A percentile compares a stretch with the other conserved stretches of the same genome.
These are phyloP conservation scores for Thunnus albacares DNA, from an alignment of 2,797 vertebrate species.

Conservation along the genomic window DNA sequence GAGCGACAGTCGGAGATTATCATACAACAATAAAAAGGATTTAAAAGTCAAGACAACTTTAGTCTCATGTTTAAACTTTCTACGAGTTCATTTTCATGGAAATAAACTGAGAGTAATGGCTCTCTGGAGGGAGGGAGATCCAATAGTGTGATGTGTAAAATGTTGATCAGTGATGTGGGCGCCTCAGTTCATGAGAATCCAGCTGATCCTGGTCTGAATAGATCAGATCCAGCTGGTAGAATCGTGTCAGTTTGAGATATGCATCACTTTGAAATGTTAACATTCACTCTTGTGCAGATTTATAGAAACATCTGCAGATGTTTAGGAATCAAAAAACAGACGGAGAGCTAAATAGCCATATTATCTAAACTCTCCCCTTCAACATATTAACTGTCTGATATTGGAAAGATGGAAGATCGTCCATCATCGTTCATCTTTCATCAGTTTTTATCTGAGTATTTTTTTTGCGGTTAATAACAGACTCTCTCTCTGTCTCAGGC, in stretches of 20 bases:
- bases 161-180: no score
- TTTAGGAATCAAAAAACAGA: conserved; percentile 19
- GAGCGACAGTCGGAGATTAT: no score
- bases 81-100: no score
- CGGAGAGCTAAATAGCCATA: not conserved
- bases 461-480: not conserved
- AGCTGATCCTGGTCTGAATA: not conserved
- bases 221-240: not conserved
- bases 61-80: no score
- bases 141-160: no score
- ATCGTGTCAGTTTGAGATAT: not conserved
- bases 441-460: not conserved
- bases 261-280: conserved; percentile 15
- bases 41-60: no score
- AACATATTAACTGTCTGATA: not conserved
- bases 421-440: conserved; percentile 24
- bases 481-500: not conserved
- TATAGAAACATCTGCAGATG: not conserved
- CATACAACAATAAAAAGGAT: no score
- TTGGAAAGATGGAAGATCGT: not conserved
- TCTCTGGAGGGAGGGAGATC: no score
- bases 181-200: not conserved
- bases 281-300: not conserved
- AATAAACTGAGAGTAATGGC: no score
- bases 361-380: conserved; percentile 35